Evolutionary conservation across 2,113 vertebrate genomes (phyloP).

Genomic region (Scatophagus argus): DNA sequence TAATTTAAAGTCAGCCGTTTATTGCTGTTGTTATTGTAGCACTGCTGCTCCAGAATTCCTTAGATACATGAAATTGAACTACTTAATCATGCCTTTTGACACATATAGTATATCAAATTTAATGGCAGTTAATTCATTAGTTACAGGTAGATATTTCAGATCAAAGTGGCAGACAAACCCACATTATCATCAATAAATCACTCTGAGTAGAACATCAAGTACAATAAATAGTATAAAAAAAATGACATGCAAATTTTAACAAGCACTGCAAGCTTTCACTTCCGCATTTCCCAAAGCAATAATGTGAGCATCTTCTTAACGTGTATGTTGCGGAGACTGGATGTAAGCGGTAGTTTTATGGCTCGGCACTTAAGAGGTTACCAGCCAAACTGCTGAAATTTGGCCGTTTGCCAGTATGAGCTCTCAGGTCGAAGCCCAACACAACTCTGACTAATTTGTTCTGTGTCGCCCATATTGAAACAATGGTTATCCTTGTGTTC

Average conservation of each 20-base stretch:
- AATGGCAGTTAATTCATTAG: background rate
- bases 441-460: background rate
- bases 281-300: background rate
- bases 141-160: background rate
- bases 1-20: background rate
- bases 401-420: background rate
- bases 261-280: background rate
- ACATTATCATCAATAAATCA: background rate
- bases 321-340: background rate
- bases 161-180: background rate
- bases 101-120: background rate
- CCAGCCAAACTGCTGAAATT: background rate
- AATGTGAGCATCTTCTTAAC: background rate
- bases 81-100: too few relatives aligned
- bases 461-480: background rate
- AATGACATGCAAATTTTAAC: background rate
- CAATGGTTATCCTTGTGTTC: constrained; percentile 33
- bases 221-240: background rate
- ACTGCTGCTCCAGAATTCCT: background rate
- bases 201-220: background rate
- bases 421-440: background rate
- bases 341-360: background rate
- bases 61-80: too few relatives aligned
- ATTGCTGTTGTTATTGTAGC: background rate
- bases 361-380: background rate